Conservation (phyloP, 2,888 invertebrate species). For the Acanthosepion pharaonis region DNA sequence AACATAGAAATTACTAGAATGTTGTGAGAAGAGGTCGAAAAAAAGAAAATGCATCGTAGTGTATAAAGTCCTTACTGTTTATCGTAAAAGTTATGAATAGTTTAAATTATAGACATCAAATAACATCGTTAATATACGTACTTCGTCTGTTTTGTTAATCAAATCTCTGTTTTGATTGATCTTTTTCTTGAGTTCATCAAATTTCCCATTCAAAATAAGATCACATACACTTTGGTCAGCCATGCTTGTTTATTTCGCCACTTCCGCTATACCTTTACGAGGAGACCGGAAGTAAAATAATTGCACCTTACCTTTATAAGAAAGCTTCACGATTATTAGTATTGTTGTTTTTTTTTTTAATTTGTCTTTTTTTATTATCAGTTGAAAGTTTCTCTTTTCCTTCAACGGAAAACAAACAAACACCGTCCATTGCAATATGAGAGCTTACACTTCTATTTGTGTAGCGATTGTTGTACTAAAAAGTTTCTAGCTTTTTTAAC, state of each 20-base stretch:
- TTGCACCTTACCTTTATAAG: neutral
- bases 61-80: neutral
- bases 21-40: neutral
- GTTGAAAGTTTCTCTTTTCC: too few species aligned
- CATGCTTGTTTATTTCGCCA: constrained; percentile 49
- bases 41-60: neutral
- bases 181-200: constrained; percentile 80
- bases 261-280: neutral
- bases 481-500: too few species aligned
- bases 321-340: neutral
- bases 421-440: neutral
- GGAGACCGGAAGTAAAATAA: constrained; percentile 33
- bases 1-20: too few species aligned
- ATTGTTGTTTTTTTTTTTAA: too few species aligned
- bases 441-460: neutral
- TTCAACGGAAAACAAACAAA: too few species aligned
- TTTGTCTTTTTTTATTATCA: too few species aligned
- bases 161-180: constrained; percentile 78
- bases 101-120: neutral
- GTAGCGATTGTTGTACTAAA: neutral
- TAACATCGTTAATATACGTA: constrained; percentile 63
- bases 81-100: neutral
- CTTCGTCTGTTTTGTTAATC: constrained; percentile 77
- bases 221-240: constrained; percentile 75
- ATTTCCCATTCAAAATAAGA: constrained; percentile 84